A percentile compares a stretch with the other conserved stretches of the same genome.
Conservation (phyloP, 2,113 vertebrate genomes). For the Pantherophis guttatus region DNA sequence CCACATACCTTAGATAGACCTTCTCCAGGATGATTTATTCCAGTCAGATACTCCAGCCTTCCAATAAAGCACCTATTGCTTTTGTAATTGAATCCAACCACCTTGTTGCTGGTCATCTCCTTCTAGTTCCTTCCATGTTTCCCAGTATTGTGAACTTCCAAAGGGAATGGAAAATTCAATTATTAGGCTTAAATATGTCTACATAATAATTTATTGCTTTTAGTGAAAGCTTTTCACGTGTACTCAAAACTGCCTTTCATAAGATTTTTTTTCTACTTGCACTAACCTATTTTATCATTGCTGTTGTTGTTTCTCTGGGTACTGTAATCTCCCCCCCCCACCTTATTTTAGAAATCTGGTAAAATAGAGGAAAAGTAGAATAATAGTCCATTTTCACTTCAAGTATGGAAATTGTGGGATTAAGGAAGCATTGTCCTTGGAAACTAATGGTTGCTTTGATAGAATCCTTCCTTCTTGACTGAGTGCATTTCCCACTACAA, state of each 20-base stretch:
- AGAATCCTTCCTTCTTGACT: background rate
- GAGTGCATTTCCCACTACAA: background rate
- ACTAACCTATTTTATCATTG: background rate
- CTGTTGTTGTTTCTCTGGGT: background rate
- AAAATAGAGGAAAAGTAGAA: background rate
- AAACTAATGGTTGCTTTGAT: background rate
- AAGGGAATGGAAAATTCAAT: background rate
- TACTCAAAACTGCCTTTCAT: background rate
- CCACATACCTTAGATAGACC: background rate
- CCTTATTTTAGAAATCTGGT: background rate
- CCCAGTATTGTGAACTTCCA: background rate
- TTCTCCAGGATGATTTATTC: background rate
- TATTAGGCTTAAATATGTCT: background rate
- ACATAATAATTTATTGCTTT: background rate
- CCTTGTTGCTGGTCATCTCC: background rate
- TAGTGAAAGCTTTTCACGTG: background rate
- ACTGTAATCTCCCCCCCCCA: fast-evolving
- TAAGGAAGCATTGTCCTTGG: background rate
- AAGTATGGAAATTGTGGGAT: background rate
- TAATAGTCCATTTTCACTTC: background rate
- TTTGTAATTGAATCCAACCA: background rate
- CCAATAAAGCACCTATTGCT: background rate
- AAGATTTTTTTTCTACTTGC: background rate
- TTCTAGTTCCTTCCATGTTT: background rate
- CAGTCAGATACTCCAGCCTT: background rate